Evolutionary conservation across 2,797 vertebrate species (phyloP).

Genomic region (Tinamus major): DNA sequence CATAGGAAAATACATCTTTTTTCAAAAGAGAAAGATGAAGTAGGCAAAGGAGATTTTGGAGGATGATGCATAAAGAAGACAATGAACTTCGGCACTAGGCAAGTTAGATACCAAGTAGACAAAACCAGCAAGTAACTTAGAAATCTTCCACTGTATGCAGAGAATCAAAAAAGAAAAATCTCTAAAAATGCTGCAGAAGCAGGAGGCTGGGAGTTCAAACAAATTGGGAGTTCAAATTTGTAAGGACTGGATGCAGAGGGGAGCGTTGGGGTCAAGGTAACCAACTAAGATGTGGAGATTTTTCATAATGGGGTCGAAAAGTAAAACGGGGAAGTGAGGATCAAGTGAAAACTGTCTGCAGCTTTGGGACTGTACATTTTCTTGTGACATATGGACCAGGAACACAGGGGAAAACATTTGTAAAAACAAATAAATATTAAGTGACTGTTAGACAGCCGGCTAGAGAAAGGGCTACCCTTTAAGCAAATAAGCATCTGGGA

Average conservation of each 20-base stretch:
- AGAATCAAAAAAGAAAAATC: background rate
- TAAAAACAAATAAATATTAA: conserved; percentile 60
- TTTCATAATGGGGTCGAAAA: background rate
- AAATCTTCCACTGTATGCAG: background rate
- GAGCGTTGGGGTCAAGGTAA: background rate
- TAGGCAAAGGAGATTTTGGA: background rate
- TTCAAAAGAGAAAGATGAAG: background rate
- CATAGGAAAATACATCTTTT: background rate
- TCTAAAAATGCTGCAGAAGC: background rate
- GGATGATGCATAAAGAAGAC: background rate
- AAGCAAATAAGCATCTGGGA: conserved; percentile 48
- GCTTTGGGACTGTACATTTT: background rate
- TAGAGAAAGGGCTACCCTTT: conserved; percentile 49
- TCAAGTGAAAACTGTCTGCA: rapidly evolving
- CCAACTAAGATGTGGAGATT: background rate
- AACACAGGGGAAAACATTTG: conserved; percentile 17
- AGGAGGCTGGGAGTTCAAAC: background rate
- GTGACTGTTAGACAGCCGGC: conserved; percentile 26
- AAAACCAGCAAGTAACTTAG: background rate
- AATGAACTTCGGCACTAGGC: background rate
- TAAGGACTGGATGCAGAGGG: background rate
- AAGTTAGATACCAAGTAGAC: background rate
- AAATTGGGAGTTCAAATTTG: background rate
- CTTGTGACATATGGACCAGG: conserved; percentile 23
- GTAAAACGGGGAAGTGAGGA: background rate